Base-by-base conservation (phyloP, 2,113 vertebrate species). In the Alethe castanea region DNA sequence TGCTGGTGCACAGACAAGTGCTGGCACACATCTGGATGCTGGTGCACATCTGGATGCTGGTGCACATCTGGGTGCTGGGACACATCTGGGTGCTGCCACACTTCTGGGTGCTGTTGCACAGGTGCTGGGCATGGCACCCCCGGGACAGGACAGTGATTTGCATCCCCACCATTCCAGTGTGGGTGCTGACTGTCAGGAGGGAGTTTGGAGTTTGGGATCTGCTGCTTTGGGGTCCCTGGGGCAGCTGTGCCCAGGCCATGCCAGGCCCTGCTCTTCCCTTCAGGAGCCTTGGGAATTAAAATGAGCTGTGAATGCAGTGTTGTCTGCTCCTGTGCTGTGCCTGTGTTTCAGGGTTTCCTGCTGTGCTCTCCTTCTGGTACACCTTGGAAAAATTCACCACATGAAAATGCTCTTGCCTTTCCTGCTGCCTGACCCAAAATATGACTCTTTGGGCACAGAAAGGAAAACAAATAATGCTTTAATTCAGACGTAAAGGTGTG, bases 71-170 rank as follows among this genome's bases (percentile, higher is more conserved):
- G 9, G 31, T n/a, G 23, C 1, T 56, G 52, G 6, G 2, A 3
- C 45, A 38, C 8, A 4, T 14, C 7, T 29, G 20, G 44, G 1
- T 19, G 5, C 12, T 50, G 48, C 26, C 12, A 1, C 14, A 31
- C 16, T 9, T 14, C 3, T 57, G 31, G 44, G 19, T 45, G n/a
- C n/a, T 35, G 42, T 11, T 12, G 4, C 60, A 4, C 9, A 20
- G 40, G 29, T 42, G 4, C 45, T 44, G 53, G 36, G 5, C 50
- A 36, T 0, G 17, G 86, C 52, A 23, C 60, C 9, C 6, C 6
- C 0, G 0, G 72, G 47, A 17, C 44, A 50, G 66, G 64, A 22
- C 7, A 0, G n/a, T 4, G 2, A 9, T 2, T 33, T 18, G 0
- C 36, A 2, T 33, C 31, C 52, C 42, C 52, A 29, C 31, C 15